Evolutionary conservation across 2,113 vertebrate species (phyloP), one percentile per base, ranked within the genome.

Genomic region (Tringa solitaria): DNA sequence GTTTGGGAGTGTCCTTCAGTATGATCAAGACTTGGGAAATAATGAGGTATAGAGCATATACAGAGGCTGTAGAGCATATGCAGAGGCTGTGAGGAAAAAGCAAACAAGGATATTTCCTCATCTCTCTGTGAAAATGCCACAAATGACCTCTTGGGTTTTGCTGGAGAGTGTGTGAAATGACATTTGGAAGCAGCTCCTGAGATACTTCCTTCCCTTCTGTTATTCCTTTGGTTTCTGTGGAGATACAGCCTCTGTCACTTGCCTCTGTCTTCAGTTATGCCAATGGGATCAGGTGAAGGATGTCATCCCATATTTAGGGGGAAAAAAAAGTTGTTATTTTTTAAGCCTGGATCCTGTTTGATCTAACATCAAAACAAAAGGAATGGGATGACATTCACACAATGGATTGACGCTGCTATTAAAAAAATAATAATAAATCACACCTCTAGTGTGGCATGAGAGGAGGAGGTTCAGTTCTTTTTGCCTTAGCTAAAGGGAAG

Each of bases 401-500:
- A 45, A 45, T 22, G 43, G n/a, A 39, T 57, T 53, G 74, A 51
- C 33, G 48, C 23, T 64, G 39, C 54, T 95, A 53, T 92, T 96
- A 79, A 86, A 84, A 79, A 79, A 56, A 14, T 4, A 67, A 46
- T 5, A n/a, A 7, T 15, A 74, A 87, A 33, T 84, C 73, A 75
- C 28, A 78, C n/a, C 50, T 89, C 46, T 93, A 41, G 70, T 70
- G 46, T 81, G 39, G 65, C 48, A 78, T 82, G 91, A 53, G 23
- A 64, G n/a, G 51, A 63, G 14, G 73, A 87, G 74, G 39, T 54
- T 95, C 33, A 45, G 39, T 80, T 89, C 16, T 81, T 92, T 89
- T 91, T 46, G 64, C 77, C 60, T 77, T 93, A 79, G 81, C 70
- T 96, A 39, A 60, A 82, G 50, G 60, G 72, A 54, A 64, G 56